Evolutionary conservation across 2,797 vertebrate species (phyloP).

Genomic region (Sebastes kiyomatsui): DNA sequence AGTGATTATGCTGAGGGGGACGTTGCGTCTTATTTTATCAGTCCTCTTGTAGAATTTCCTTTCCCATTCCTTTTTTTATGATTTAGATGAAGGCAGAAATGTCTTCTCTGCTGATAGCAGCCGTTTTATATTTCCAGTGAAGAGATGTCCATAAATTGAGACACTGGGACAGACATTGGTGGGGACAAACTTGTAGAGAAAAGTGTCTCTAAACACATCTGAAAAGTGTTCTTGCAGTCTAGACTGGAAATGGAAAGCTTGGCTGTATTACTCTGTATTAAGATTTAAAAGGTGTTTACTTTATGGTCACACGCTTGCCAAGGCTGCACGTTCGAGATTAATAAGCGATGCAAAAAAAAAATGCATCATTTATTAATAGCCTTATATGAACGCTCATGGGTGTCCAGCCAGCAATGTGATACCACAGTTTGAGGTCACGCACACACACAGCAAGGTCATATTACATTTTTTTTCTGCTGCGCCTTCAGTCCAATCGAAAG

Average conservation of each 20-base stretch:
- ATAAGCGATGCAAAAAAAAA: neutral
- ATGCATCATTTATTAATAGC: slow-evolving; percentile 53
- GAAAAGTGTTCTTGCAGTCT: no score
- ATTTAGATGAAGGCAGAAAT: neutral
- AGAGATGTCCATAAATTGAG: neutral
- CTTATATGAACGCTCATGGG: slow-evolving; percentile 25
- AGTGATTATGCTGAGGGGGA: neutral
- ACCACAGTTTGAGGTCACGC: slow-evolving; percentile 10
- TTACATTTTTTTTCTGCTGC: slow-evolving; percentile 26
- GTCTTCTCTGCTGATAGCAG: neutral
- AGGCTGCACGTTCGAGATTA: neutral
- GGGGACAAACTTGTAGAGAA: neutral
- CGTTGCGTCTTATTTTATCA: neutral
- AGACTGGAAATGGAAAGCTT: no score
- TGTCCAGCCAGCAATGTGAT: slow-evolving; percentile 30
- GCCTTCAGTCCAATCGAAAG: neutral
- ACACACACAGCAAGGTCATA: neutral
- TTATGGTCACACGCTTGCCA: neutral
- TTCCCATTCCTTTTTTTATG: neutral
- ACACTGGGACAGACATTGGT: neutral
- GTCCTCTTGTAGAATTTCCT: neutral
- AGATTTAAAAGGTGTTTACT: neutral
- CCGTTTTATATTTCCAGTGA: neutral
- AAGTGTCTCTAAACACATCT: no score
- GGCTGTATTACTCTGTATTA: neutral